Base-by-base conservation (phyloP, 2,113 vertebrate species). In the Gymnogyps californianus region DNA sequence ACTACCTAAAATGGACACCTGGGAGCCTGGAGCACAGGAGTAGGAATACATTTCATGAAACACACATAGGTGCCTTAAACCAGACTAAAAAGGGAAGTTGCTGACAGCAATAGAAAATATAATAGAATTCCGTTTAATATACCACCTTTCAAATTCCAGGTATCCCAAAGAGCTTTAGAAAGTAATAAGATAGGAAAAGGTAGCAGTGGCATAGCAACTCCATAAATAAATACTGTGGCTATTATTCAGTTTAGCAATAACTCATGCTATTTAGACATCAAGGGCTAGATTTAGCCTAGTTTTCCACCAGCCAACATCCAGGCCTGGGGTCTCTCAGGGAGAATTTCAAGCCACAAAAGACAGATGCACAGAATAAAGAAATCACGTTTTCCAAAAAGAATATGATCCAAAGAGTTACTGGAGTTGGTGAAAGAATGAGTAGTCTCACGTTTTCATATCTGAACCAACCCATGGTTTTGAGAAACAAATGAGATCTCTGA, bases 161-260 rank as follows among this genome's bases (percentile, higher is more conserved):
- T 95, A 74, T 94, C 91, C 93, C 93, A 83, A 95, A 95, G 91
- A 96, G 93, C 71, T 97, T 96, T 96, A 52, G 61, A 83, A 91
- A 94, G 75, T 70, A 94, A 89, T 91, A 95, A 83, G 81, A 93
- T 93, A 96, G 70, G 74, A 85, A 65, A 87, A 74, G 66, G 89
- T 91, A 95, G 78, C 84, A 72, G 40, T 66, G 71, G 52, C 75
- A 85, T n/a, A 87, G 80, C 46, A 89, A 61, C 46, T 91, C 80
- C 66, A 78, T 83, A 95, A 96, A 95, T 91, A 97, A 97, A 90
- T 81, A 51, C 76, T 40, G 36, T 75, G 76, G 70, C 58, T 91
- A 77, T 90, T 89, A 86, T 83, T 94, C 78, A 84, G 65, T 91
- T 94, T 74, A 84, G 77, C 64, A 92, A 64, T 95, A 95, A 94